These are phyloP conservation scores for Mystacornis crossleyi DNA, from an alignment of 2,113 vertebrate genomes.

Conservation along the genomic window DNA sequence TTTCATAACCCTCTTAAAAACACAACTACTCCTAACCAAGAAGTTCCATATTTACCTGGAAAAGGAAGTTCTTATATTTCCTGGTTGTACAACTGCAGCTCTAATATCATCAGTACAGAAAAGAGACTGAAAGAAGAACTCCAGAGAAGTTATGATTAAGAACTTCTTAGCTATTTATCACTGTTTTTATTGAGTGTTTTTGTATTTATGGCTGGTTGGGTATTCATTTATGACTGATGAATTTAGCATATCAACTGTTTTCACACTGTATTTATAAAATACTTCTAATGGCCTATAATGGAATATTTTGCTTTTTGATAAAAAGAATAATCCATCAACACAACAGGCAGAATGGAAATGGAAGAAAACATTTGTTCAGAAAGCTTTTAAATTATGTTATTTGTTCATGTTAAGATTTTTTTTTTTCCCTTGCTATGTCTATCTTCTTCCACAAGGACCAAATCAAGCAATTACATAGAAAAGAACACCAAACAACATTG, in stretches of 20 bases:
- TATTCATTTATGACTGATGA: neutral
- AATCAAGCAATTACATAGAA: neutral
- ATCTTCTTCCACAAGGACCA: neutral
- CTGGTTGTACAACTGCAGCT: neutral
- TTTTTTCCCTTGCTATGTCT: neutral
- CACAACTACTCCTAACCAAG: neutral
- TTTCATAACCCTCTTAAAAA: neutral
- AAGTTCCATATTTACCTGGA: neutral
- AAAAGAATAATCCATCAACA: neutral
- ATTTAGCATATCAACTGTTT: neutral
- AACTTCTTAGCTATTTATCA: neutral
- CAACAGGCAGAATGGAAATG: neutral
- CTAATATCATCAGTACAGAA: neutral
- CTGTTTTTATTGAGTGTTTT: neutral
- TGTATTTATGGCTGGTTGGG: neutral
- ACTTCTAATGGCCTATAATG: constrained; percentile 22
- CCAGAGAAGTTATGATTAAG: neutral
- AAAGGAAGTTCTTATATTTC: neutral
- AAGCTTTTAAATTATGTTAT: constrained; percentile 23
- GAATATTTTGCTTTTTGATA: constrained; percentile 29
- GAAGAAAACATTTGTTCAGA: constrained; percentile 9
- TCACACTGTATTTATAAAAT: constrained; percentile 40
- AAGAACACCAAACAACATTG: neutral
- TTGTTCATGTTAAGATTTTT: neutral
- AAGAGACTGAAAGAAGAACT: neutral